Percentiles rank a stretch among this genome's conserved stretches.
Evolutionary conservation across 2,888 invertebrate species (phyloP).

Genomic region (Drosophila setosimentum): DNA sequence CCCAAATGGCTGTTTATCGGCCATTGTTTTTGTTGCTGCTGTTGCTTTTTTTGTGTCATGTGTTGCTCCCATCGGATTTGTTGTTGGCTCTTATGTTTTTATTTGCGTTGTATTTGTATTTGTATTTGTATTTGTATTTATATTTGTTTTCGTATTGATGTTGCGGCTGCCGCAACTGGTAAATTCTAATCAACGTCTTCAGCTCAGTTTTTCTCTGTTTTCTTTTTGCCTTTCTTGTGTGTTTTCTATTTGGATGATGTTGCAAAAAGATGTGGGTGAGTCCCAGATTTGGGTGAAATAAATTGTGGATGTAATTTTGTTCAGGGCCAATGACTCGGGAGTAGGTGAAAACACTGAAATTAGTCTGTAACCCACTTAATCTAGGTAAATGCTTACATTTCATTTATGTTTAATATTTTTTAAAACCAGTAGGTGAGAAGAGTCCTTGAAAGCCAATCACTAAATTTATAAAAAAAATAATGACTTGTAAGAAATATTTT

Average conservation of each 20-base stretch:
- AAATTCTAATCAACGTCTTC: constrained; percentile 45
- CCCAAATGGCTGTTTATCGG: constrained; percentile 47
- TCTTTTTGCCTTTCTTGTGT: constrained; percentile 3
- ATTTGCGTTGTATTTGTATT: constrained; percentile 20
- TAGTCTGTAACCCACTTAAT: constrained; percentile 1
- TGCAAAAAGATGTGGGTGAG: constrained; percentile 39
- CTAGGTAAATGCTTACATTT: not conserved
- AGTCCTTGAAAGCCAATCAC: constrained; percentile 3
- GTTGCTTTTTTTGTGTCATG: constrained; percentile 6
- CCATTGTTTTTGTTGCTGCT: constrained; percentile 4
- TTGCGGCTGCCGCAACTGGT: constrained; percentile 14
- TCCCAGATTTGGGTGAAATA: constrained; percentile 1
- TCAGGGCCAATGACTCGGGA: constrained; percentile 10
- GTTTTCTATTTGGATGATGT: constrained; percentile 37
- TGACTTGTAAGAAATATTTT: not conserved
- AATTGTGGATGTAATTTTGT: constrained; percentile 30
- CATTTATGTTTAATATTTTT: not conserved
- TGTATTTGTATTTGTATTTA: constrained; percentile 4
- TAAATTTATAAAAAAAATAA: not conserved
- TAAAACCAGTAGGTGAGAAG: not conserved
- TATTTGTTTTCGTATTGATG: constrained; percentile 20
- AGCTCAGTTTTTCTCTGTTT: constrained; percentile 22
- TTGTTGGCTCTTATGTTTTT: constrained; percentile 14
- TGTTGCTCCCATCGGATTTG: constrained; percentile 16
- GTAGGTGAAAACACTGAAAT: constrained; percentile 7